phyloP scores from a whole-genome alignment of 2,797 vertebrate genomes.

The Australoheros facetus region DNA sequence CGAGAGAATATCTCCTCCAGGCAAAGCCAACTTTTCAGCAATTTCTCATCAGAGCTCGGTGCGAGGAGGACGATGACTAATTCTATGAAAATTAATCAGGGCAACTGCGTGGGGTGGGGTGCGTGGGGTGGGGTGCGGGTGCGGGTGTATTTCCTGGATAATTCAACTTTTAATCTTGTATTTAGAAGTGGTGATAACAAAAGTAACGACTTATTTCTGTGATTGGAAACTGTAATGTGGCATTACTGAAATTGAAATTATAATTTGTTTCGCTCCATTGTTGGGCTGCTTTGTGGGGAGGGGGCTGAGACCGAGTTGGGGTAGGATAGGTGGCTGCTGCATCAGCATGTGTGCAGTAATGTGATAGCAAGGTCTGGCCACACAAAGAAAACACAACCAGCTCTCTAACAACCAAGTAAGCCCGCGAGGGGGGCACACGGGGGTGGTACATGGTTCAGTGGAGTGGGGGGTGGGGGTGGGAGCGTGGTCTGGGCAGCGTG shows the following conservation, averaged over 20 bases:
- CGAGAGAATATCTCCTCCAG: slow-evolving; percentile 60
- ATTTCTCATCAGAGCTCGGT: slow-evolving; percentile 48
- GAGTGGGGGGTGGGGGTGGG: slow-evolving; percentile 2
- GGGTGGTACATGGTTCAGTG: slow-evolving; percentile 32
- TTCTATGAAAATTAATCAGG: slow-evolving; percentile 70
- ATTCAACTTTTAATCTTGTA: slow-evolving; percentile 65
- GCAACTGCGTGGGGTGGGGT: not conserved
- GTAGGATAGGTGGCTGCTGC: slow-evolving; percentile 68
- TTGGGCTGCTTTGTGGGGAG: slow-evolving; percentile 34
- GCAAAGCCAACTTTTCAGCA: slow-evolving; percentile 53
- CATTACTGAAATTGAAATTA: slow-evolving; percentile 59
- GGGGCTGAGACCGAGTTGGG: slow-evolving; percentile 21
- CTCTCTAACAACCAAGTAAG: slow-evolving; percentile 73
- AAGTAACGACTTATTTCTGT: slow-evolving; percentile 53
- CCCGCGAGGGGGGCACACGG: slow-evolving; percentile 57
- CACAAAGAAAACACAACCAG: slow-evolving; percentile 84
- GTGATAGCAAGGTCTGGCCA: slow-evolving; percentile 76
- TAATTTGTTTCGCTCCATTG: slow-evolving; percentile 67
- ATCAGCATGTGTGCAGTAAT: slow-evolving; percentile 86
- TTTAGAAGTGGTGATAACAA: slow-evolving; percentile 57
- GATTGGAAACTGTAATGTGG: slow-evolving; percentile 51
- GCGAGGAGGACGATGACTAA: slow-evolving; percentile 55
- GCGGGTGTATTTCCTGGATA: slow-evolving; percentile 49
- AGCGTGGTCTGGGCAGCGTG: slow-evolving; percentile 28
- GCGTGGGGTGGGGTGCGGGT: not conserved